These are phyloP conservation scores for Chroicocephalus ridibundus DNA, from an alignment of 2,113 vertebrate species.

Conservation along the genomic window DNA sequence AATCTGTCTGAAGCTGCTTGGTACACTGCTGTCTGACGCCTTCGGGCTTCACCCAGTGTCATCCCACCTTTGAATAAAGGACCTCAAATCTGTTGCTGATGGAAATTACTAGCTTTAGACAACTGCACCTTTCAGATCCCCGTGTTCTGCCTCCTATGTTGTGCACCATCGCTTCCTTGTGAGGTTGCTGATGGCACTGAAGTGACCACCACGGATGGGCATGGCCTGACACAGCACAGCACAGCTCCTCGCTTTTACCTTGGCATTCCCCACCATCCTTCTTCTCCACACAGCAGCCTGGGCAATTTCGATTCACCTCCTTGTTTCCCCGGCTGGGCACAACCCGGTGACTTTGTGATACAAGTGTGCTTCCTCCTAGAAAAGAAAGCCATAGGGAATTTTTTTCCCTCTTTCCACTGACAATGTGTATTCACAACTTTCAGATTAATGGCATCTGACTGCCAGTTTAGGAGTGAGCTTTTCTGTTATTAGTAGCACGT, in stretches of 20 bases:
- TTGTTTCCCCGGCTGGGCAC: not conserved
- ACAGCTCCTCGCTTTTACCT: not conserved
- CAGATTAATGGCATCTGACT: not conserved
- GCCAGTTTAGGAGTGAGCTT: not conserved
- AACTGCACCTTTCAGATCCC: not conserved
- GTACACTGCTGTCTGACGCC: not conserved
- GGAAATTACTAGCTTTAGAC: not conserved
- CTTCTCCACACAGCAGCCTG: not conserved
- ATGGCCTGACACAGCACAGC: not conserved
- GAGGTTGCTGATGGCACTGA: not conserved
- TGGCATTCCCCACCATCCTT: accelerated
- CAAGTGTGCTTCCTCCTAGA: not conserved
- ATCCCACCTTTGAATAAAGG: not conserved
- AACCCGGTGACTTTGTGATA: not conserved
- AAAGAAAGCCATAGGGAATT: not conserved
- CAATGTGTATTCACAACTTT: not conserved
- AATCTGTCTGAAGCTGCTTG: not conserved
- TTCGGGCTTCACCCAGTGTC: not conserved
- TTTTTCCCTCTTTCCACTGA: not conserved
- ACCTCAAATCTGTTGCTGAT: not conserved
- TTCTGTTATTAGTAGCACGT: not conserved
- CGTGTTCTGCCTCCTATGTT: not conserved
- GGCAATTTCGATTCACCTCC: not conserved
- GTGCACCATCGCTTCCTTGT: not conserved
- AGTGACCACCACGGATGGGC: accelerated